Base-by-base conservation (phyloP, 2,888 invertebrate genomes). In the Scaptomyza flava region DNA sequence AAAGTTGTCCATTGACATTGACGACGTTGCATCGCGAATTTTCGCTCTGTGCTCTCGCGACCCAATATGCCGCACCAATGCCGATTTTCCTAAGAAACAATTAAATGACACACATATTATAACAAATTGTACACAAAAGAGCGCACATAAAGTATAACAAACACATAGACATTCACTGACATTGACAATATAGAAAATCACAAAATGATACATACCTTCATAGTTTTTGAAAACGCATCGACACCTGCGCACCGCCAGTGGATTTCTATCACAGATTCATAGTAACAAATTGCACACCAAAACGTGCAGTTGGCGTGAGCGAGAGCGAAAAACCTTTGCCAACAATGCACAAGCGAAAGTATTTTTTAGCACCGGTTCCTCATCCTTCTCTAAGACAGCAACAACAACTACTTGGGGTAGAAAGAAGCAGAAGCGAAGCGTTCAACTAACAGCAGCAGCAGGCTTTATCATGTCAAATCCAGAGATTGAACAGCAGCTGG, bases 401-500 rank as follows among this genome's bases (percentile, higher is more conserved):
- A n/a, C 56, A 8, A 12, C 51, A n/a, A 41, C 38, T 34, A 46
- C 41, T 46, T 97, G 96, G 96, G 96, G 96, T 34, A 94, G 94
- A 52, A 96, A 94, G 69, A 97, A 96, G 89, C 91, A 93, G 74
- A 94, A 96, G 87, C 93, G 96, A 73, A 94, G 94, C 88, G 93
- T 96, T 17, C 95, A 95, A 93, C 93, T 96, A 83, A 80, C 89
- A 53, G 68, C 75, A 50, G 71, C 76, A 42, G 68, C 69, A 8
- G 81, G 87, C 38, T 91, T 89, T 41, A 82, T 83, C 9, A 97
- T 96, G 96, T 94, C 94, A 71, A 95, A 97, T 92, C 95, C 96
- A 14, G 94, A 96, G 89, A 93, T 94, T 71, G 98, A 98, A 93
- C 94, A 94, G 91, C 93, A 96, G 77, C 93, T 99, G 58, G 96